These are phyloP conservation scores for Spisula solida DNA, from an alignment of 2,888 invertebrate species.

Conservation along the genomic window DNA sequence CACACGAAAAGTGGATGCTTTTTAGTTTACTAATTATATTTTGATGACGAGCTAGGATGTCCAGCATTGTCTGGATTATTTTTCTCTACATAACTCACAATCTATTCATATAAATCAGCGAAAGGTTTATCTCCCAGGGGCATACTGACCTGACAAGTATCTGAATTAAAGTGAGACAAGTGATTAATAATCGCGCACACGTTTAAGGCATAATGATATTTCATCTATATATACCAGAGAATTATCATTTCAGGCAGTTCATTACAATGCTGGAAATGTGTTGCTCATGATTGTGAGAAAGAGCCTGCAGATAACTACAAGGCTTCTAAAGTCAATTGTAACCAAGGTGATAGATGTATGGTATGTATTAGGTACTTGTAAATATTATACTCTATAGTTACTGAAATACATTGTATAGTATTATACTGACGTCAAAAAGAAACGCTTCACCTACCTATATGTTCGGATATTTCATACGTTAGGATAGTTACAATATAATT, in stretches of 20 bases:
- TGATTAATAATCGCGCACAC: neutral
- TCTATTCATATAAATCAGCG: no score
- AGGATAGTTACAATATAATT: no score
- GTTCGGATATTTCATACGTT: no score
- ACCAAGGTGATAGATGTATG: conserved; percentile 70
- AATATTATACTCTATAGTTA: neutral
- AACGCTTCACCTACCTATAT: no score
- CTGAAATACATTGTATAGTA: no score
- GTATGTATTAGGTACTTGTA: conserved; percentile 50
- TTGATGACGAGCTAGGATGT: neutral
- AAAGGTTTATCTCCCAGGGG: neutral
- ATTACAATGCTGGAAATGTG: conserved; percentile 76
- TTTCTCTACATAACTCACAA: neutral
- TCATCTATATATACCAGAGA: neutral
- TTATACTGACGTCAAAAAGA: no score
- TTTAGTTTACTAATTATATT: no score
- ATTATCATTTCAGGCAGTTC: conserved; percentile 40
- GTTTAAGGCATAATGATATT: neutral
- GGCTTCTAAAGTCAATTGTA: conserved; percentile 68
- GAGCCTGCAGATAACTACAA: conserved; percentile 70
- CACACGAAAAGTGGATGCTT: no score
- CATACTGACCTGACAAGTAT: neutral
- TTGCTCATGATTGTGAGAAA: conserved; percentile 73
- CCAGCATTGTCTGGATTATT: neutral
- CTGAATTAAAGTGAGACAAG: neutral